phyloP scores from a whole-genome alignment of 2,888 invertebrate genomes.

The Osmoderma eremita region DNA sequence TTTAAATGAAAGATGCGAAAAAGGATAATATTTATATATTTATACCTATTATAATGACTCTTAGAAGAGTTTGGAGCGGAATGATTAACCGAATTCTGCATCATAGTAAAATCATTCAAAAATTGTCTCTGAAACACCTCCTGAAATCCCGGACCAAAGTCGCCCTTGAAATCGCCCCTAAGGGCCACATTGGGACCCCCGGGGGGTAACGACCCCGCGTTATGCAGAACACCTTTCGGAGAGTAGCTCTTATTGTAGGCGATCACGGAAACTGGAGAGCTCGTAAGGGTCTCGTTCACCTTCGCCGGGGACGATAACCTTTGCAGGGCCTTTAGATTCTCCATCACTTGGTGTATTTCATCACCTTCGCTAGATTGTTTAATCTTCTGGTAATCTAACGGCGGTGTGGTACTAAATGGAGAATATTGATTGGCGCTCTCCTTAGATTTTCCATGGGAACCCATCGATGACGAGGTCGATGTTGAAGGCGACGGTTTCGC shows the following conservation, averaged over 20 bases:
- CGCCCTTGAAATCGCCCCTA: slow-evolving; percentile 44
- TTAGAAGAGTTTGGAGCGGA: slow-evolving; percentile 52
- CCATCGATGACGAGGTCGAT: slow-evolving; percentile 11
- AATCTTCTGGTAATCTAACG: slow-evolving; percentile 43
- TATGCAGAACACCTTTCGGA: slow-evolving; percentile 48
- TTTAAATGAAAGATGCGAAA: slow-evolving; percentile 40
- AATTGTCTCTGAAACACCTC: slow-evolving; percentile 63
- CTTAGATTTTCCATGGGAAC: slow-evolving; percentile 23
- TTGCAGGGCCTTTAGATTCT: slow-evolving; percentile 64
- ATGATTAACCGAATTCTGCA: slow-evolving; percentile 50
- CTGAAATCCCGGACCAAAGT: slow-evolving; percentile 56
- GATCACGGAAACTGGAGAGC: slow-evolving; percentile 61
- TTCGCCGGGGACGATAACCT: slow-evolving; percentile 60
- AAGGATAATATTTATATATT: too few relatives aligned
- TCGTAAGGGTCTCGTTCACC: slow-evolving; percentile 52
- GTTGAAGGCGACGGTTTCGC: slow-evolving; percentile 3
- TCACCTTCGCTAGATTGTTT: slow-evolving; percentile 52
- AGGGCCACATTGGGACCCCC: slow-evolving; percentile 18
- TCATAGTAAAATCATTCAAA: slow-evolving; percentile 51
- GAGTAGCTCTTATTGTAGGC: slow-evolving; percentile 59
- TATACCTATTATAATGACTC: slow-evolving; percentile 59
- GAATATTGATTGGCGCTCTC: slow-evolving; percentile 16
- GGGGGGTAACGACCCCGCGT: slow-evolving; percentile 24
- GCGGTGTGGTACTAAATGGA: slow-evolving; percentile 30
- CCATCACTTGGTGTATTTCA: slow-evolving; percentile 65